phyloP scores from a whole-genome alignment of 1,140 invertebrate species.

The Drosophila arizonae region DNA sequence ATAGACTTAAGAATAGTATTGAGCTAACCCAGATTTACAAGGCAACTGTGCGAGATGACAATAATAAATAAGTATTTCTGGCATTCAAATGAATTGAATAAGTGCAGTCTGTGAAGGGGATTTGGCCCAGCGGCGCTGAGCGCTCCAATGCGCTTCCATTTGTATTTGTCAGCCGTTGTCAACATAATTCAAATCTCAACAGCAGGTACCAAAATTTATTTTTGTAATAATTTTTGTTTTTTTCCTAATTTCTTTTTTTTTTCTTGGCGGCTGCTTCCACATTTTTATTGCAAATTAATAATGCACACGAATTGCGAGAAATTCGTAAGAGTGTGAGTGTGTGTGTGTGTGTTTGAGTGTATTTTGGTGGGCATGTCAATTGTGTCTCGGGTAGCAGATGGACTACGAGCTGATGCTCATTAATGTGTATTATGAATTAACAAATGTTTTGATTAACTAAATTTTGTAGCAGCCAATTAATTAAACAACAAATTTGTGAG shows the following conservation, averaged over 20 bases:
- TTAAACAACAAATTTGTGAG: slow-evolving; percentile 59
- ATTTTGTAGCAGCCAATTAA: slow-evolving; percentile 72
- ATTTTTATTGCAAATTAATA: slow-evolving; percentile 81
- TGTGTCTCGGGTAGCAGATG: slow-evolving; percentile 59
- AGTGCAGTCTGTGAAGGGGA: slow-evolving; percentile 32
- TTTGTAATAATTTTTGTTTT: slow-evolving; percentile 37
- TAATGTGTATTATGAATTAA: slow-evolving; percentile 54
- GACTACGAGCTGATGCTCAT: slow-evolving; percentile 43
- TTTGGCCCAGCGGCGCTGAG: slow-evolving; percentile 45
- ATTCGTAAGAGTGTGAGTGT: slow-evolving; percentile 13
- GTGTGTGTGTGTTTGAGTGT: slow-evolving; percentile 4
- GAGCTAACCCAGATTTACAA: slow-evolving; percentile 56
- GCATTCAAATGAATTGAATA: slow-evolving; percentile 75
- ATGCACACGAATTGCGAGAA: slow-evolving; percentile 55
- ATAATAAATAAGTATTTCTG: slow-evolving; percentile 80
- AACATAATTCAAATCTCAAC: slow-evolving; percentile 73
- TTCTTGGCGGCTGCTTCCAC: slow-evolving; percentile 62
- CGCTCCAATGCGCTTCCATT: slow-evolving; percentile 77
- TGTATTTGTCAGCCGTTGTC: slow-evolving; percentile 75
- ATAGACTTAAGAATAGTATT: slow-evolving; percentile 28
- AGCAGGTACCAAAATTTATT: slow-evolving; percentile 72
- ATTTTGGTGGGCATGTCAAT: slow-evolving; percentile 64
- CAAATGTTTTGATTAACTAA: slow-evolving; percentile 81
- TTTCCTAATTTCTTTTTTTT: slow-evolving; percentile 16
- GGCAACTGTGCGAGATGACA: slow-evolving; percentile 58